These are phyloP conservation scores for Phyllopteryx taeniolatus DNA, from an alignment of 2,113 vertebrate species.

Conservation along the genomic window DNA sequence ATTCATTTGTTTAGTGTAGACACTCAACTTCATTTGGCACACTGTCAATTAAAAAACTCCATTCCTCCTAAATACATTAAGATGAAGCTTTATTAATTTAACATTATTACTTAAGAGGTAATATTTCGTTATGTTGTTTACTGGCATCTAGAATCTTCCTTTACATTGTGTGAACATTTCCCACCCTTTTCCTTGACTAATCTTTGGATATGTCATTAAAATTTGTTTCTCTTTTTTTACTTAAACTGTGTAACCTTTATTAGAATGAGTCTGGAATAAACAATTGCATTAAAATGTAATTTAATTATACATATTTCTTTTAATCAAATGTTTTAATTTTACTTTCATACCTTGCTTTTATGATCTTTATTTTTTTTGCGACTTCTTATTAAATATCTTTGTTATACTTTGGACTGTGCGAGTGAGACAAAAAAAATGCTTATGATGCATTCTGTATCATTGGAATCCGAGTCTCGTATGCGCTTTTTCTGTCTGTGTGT, in stretches of 20 bases:
- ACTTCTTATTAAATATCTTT: background rate
- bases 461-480: background rate
- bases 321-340: background rate
- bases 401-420: background rate
- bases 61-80: no score
- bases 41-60: no score
- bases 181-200: background rate
- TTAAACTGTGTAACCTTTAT: no score
- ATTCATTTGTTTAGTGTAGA: no score
- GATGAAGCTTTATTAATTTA: background rate
- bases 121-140: background rate
- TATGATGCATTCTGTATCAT: background rate
- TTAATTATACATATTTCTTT: no score
- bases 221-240: no score
- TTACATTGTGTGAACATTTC: background rate
- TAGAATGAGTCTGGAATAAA: no score
- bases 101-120: background rate
- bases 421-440: background rate
- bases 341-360: background rate
- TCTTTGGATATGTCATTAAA: background rate
- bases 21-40: no score
- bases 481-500: conserved; percentile 20
- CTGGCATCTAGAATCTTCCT: background rate
- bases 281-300: no score
- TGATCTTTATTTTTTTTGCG: background rate